These are phyloP conservation scores for Stratiolaelaps scimitus DNA, from an alignment of 1,140 invertebrate species.

Conservation along the genomic window DNA sequence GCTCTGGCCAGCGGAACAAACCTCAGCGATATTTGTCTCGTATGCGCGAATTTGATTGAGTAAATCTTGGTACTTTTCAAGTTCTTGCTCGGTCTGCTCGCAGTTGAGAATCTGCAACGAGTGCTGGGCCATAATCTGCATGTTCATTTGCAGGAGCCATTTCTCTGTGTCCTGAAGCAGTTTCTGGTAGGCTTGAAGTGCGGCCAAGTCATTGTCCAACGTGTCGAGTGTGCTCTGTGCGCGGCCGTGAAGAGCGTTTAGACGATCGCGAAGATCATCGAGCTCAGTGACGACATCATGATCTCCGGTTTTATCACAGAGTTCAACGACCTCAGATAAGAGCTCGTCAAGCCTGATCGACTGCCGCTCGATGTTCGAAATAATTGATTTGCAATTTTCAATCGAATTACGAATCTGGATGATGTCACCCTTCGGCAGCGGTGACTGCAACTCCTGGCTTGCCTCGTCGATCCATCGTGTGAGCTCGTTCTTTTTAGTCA, in stretches of 20 bases:
- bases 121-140: conserved; percentile 90
- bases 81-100: conserved; percentile 76
- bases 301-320: conserved; percentile 24
- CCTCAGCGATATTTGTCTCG: conserved; percentile 60
- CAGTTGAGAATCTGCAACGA: conserved; percentile 73
- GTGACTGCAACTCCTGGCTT: not conserved
- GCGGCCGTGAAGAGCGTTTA: conserved; percentile 15
- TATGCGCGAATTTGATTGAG: conserved; percentile 74
- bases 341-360: conserved; percentile 22
- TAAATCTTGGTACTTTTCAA: conserved; percentile 63
- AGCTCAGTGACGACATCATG: conserved; percentile 35
- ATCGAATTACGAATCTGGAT: conserved; percentile 13
- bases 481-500: conserved; percentile 5
- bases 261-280: conserved; percentile 31
- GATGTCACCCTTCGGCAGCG: conserved; percentile 8
- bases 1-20: conserved; percentile 65
- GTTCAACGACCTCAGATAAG: conserved; percentile 18
- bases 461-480: conserved; percentile 2
- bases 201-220: conserved; percentile 55
- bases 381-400: conserved; percentile 14
- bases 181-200: conserved; percentile 72
- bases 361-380: conserved; percentile 15
- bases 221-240: conserved; percentile 38
- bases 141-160: conserved; percentile 84
- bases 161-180: conserved; percentile 85